Evolutionary conservation across 1,140 invertebrate species (phyloP).

Genomic region (Drosophila arizonae): DNA sequence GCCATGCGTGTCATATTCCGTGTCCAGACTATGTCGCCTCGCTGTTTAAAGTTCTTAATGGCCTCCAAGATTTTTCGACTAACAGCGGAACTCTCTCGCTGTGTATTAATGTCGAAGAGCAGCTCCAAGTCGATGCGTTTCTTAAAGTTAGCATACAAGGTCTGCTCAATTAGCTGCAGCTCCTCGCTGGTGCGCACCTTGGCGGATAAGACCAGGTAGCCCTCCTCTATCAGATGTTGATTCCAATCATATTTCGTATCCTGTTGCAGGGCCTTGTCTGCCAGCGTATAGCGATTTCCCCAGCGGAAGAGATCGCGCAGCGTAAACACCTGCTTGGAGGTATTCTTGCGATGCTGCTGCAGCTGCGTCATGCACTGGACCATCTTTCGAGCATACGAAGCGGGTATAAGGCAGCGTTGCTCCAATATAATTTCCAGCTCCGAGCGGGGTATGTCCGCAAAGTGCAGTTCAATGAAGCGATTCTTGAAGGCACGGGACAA

Average conservation of each 20-base stretch:
- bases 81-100: slow-evolving; percentile 87
- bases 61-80: slow-evolving; percentile 89
- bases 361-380: slow-evolving; percentile 96
- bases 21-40: slow-evolving; percentile 96
- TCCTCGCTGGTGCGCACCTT: slow-evolving; percentile 94
- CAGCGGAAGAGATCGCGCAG: slow-evolving; percentile 98
- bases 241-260: slow-evolving; percentile 95
- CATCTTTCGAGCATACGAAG: slow-evolving; percentile 95
- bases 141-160: slow-evolving; percentile 94
- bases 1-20: slow-evolving; percentile 94
- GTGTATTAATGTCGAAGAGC: slow-evolving; percentile 89
- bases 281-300: slow-evolving; percentile 96
- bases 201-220: slow-evolving; percentile 96
- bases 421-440: slow-evolving; percentile 97
- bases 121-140: slow-evolving; percentile 88
- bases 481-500: slow-evolving; percentile 98
- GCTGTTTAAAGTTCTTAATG: slow-evolving; percentile 86
- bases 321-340: slow-evolving; percentile 97
- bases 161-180: slow-evolving; percentile 88
- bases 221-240: slow-evolving; percentile 98
- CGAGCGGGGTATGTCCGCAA: slow-evolving; percentile 94
- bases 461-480: slow-evolving; percentile 98
- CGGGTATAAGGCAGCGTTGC: slow-evolving; percentile 93
- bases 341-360: slow-evolving; percentile 91
- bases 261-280: slow-evolving; percentile 84